These are phyloP conservation scores for Laupala kohalensis DNA, from an alignment of 1,140 invertebrate genomes.

Conservation along the genomic window DNA sequence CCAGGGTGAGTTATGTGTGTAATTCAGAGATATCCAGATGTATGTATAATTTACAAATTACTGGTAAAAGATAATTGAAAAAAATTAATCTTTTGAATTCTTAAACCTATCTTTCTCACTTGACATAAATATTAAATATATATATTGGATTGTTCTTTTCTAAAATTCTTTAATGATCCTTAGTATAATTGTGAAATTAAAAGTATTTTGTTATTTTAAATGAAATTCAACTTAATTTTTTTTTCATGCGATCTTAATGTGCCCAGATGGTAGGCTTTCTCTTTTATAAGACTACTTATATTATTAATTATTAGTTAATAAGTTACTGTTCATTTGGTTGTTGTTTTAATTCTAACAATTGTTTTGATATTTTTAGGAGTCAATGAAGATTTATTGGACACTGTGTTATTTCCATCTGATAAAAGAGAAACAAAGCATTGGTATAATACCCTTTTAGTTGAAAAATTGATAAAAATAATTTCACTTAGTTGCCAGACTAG, in stretches of 20 bases:
- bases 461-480: conserved; percentile 67
- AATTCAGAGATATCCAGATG: not conserved
- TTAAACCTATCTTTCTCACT: not conserved
- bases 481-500: conserved; percentile 66
- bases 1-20: conserved; percentile 63
- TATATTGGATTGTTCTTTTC: too few species aligned
- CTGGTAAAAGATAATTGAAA: not conserved
- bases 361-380: conserved; percentile 42
- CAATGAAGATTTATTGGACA: conserved; percentile 54
- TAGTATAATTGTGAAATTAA: too few species aligned
- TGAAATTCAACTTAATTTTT: too few species aligned
- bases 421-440: conserved; percentile 33
- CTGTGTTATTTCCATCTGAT: conserved; percentile 38
- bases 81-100: not conserved
- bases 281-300: not conserved
- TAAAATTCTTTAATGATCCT: too few species aligned
- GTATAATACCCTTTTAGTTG: conserved; percentile 64
- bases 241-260: conserved; percentile 7
- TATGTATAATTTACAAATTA: not conserved
- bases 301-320: not conserved
- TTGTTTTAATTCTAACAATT: not conserved
- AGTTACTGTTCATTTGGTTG: not conserved
- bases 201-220: too few species aligned
- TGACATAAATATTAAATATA: not conserved
- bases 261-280: conserved; percentile 12